A percentile compares a stretch with the other conserved stretches of the same genome.
Conservation (phyloP, 1,140 invertebrate species). For the Linepithema humile region DNA sequence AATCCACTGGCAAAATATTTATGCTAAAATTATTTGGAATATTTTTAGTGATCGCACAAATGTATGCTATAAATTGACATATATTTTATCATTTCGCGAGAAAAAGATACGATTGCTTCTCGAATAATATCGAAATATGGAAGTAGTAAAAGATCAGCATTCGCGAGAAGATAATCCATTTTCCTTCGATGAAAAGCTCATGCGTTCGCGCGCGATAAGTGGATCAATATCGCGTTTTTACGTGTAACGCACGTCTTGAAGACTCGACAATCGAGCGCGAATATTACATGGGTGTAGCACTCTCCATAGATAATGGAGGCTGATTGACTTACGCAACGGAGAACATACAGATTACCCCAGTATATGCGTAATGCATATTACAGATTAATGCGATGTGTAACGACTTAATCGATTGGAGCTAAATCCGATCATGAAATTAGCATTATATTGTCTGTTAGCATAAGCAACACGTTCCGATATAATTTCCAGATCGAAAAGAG, state of each 20-base stretch:
- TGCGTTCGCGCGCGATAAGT: neutral
- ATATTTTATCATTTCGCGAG: neutral
- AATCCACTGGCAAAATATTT: neutral
- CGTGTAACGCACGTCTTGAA: neutral
- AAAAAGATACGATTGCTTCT: neutral
- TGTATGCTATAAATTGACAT: too few species aligned
- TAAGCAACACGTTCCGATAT: neutral
- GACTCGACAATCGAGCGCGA: neutral
- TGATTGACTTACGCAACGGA: conserved; percentile 39
- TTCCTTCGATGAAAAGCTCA: neutral
- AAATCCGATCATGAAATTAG: conserved; percentile 30
- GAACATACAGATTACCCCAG: conserved; percentile 29
- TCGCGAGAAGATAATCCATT: neutral
- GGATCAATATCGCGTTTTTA: too few species aligned
- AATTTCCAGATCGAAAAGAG: neutral
- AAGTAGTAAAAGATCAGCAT: neutral
- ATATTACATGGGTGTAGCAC: neutral
- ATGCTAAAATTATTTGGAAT: neutral
- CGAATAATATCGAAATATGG: neutral
- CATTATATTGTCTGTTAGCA: neutral
- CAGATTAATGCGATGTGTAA: conserved; percentile 35
- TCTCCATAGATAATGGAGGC: conserved; percentile 29
- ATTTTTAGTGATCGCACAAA: neutral
- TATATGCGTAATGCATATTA: conserved; percentile 31
- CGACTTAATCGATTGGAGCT: conserved; percentile 29